Base-by-base conservation (phyloP, 30 jellyfish, hydroid and myxozoan genomes). In the Catostylus mosaicus region DNA sequence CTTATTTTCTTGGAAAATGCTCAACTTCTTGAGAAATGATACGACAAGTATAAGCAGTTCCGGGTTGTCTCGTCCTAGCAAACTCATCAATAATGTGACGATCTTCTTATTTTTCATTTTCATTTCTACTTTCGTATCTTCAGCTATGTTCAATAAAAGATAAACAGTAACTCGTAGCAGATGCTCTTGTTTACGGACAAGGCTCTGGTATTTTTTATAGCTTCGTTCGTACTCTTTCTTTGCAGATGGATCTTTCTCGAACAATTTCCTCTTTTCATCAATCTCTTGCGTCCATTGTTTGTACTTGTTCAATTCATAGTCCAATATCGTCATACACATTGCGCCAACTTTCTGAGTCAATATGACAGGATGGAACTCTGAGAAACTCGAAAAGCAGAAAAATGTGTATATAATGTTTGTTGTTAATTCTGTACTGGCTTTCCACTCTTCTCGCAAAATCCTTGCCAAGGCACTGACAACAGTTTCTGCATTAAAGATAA, bases 401-500 rank as follows among this genome's bases (percentile, higher is more conserved):
- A 95, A 95, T 12, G 97, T 95, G 88, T 95, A 95, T 57, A 95
- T 85, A 11, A 95, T 95, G 68, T 95, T 95, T 16, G 99, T 95
- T 34, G 99, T 89, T 23, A 95, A 68, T 30, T 95, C 99, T 3
- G 97, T 76, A 77, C 99, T 95, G 56, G 90, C 54, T 61, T 95
- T 95, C 99, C 99, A 95, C 77, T 95, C 97, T 80, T 95, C 99
- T 33, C 97, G 92, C 36, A 95, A 70, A 30, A 95, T 68, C 22
- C 99, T 84, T 11, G 99, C 88, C 64, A 95, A 80, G 12, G 99
- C 99, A 80, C 99, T 95, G 75, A 95, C 73, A 9, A 95, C 96
- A 33, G 97, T 80, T 89, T 95, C 99, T 95, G 75, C 38, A 88
- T 4, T 3, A 27, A 6, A 48, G 24, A 48, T 27, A 48, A 48